A percentile compares a stretch with the other conserved stretches of the same genome.
phyloP scores from a whole-genome alignment of 2,888 invertebrate species.

The Dusona sp. region DNA sequence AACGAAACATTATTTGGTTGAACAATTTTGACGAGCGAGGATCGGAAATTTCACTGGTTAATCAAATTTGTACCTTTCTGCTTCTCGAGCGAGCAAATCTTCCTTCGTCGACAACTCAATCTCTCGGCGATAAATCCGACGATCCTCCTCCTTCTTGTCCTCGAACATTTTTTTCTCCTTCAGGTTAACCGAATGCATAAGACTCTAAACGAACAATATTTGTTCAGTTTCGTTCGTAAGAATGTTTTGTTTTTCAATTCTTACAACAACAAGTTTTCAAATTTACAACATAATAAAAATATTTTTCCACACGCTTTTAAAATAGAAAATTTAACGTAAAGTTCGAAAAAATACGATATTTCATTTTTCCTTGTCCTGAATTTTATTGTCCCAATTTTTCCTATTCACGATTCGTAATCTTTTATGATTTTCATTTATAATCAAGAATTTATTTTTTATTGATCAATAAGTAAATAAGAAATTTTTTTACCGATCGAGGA shows the following conservation, averaged over 20 bases:
- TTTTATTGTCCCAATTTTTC: no score
- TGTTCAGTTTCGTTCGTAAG: no score
- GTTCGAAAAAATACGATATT: no score
- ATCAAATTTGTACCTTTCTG: conserved; percentile 74
- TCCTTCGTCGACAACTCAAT: conserved; percentile 79
- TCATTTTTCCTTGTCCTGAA: no score
- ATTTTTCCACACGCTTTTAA: no score
- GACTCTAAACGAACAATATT: conserved; percentile 72
- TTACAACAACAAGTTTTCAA: no score
- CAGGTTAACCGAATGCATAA: conserved; percentile 74
- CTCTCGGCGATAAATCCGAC: conserved; percentile 77
- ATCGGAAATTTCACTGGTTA: not conserved
- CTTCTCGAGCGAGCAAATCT: conserved; percentile 78
- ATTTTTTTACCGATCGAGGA: not conserved
- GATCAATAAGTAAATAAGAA: not conserved
- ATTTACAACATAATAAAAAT: no score
- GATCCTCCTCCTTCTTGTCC: conserved; percentile 74
- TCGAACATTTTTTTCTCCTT: conserved; percentile 78
- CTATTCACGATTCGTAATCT: no score
- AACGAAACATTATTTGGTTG: not conserved
- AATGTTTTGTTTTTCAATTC: no score
- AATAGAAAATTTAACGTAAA: no score
- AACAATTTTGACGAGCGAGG: no score
- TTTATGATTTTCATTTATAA: not conserved
- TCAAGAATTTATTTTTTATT: not conserved